These are phyloP conservation scores for Penaeus indicus DNA, from an alignment of 1,140 invertebrate genomes.

Conservation along the genomic window DNA sequence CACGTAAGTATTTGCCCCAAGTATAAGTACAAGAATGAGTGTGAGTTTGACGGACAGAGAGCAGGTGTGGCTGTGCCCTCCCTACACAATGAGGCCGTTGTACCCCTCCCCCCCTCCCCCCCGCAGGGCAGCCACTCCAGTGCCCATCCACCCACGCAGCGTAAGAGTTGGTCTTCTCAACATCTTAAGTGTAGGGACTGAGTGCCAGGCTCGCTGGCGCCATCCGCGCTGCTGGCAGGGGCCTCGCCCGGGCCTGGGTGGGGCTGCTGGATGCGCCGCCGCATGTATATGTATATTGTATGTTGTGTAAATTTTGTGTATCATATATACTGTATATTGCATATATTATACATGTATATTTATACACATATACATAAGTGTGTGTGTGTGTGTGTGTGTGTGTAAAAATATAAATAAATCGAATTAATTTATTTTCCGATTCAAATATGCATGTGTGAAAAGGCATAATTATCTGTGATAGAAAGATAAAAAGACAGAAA, in stretches of 20 bases:
- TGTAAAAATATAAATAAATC: too few species aligned
- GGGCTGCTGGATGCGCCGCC: too few species aligned
- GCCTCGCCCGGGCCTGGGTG: too few species aligned
- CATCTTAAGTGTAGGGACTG: conserved; percentile 13
- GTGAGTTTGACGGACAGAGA: neutral
- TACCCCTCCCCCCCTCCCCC: neutral
- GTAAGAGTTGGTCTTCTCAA: conserved; percentile 37
- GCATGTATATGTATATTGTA: neutral
- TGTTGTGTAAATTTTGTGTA: neutral
- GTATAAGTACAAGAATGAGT: neutral
- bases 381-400: too few species aligned
- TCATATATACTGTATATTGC: neutral
- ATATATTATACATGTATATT: conserved; percentile 17
- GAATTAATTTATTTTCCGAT: neutral
- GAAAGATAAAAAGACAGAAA: conserved; percentile 36
- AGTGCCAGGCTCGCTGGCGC: conserved; percentile 31
- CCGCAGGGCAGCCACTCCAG: neutral
- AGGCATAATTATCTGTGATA: conserved; percentile 3
- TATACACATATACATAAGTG: neutral
- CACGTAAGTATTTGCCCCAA: too few species aligned
- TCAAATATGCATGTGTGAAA: neutral
- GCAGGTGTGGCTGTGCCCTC: neutral
- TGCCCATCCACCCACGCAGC: conserved; percentile 23
- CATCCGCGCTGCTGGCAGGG: neutral
- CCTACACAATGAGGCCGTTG: neutral